These are phyloP conservation scores for Phasia obesa DNA, from an alignment of 2,888 invertebrate genomes.

Conservation along the genomic window DNA sequence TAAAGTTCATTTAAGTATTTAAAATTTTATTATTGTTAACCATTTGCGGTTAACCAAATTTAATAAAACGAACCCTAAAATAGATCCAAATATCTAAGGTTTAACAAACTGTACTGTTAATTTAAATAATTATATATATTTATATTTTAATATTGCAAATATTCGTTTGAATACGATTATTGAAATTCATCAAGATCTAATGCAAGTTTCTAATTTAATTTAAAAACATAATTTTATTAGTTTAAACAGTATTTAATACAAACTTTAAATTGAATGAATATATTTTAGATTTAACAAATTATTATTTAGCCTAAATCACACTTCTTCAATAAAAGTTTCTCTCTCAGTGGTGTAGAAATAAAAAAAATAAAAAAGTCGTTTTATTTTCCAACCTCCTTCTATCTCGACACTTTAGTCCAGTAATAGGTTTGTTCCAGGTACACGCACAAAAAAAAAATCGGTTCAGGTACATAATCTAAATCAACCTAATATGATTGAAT, in stretches of 20 bases:
- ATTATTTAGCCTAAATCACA: no score
- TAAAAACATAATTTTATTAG: not conserved
- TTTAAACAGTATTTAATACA: not conserved
- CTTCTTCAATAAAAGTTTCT: no score
- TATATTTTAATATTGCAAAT: not conserved
- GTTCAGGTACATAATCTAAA: no score
- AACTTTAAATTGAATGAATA: no score
- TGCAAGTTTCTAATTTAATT: constrained; percentile 2
- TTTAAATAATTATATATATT: constrained; percentile 24
- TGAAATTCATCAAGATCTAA: constrained; percentile 2
- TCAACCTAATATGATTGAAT: no score
- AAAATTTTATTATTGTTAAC: constrained; percentile 53
- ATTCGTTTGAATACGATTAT: not conserved
- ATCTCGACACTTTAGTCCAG: no score
- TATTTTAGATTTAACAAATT: no score
- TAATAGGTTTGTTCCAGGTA: no score
- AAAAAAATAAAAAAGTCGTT: no score
- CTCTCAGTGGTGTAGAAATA: no score
- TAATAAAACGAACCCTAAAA: constrained; percentile 34
- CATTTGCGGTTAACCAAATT: constrained; percentile 61
- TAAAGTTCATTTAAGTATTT: constrained; percentile 46
- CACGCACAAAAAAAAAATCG: no score
- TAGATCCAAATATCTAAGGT: not conserved
- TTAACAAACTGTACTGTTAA: constrained; percentile 16
- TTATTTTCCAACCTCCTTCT: no score